These are phyloP conservation scores for Scolopax bukidnonensis DNA, from an alignment of 2,797 vertebrate genomes.

Conservation along the genomic window DNA sequence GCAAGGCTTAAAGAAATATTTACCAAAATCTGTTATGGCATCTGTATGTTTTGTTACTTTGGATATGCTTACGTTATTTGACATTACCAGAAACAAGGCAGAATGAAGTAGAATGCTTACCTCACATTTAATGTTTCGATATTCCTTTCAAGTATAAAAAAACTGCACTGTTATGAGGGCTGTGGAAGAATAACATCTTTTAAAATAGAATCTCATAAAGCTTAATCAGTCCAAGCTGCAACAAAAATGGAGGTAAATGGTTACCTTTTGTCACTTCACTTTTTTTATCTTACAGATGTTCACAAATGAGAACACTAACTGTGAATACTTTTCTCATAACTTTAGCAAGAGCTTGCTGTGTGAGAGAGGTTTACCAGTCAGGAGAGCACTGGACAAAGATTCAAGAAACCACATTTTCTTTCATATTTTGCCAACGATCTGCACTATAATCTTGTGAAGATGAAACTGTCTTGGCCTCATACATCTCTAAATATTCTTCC, in stretches of 20 bases:
- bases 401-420: neutral
- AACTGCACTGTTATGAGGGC: neutral
- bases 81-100: constrained; percentile 27
- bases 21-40: constrained; percentile 41
- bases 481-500: neutral
- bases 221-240: neutral
- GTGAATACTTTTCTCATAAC: neutral
- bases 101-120: constrained; percentile 18
- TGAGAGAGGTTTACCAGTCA: neutral
- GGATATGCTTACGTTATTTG: constrained; percentile 51
- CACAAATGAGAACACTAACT: neutral
- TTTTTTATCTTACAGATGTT: neutral
- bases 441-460: neutral
- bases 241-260: neutral
- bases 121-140: neutral
- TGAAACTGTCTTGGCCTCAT: neutral
- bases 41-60: constrained; percentile 34
- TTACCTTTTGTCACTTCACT: neutral
- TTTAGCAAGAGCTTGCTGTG: neutral
- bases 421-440: neutral
- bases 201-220: neutral
- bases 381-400: neutral
- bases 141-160: constrained; percentile 13
- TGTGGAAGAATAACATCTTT: neutral
- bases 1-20: constrained; percentile 59